These are phyloP conservation scores for Cerastoderma edule DNA, from an alignment of 2,888 invertebrate species.

Conservation along the genomic window DNA sequence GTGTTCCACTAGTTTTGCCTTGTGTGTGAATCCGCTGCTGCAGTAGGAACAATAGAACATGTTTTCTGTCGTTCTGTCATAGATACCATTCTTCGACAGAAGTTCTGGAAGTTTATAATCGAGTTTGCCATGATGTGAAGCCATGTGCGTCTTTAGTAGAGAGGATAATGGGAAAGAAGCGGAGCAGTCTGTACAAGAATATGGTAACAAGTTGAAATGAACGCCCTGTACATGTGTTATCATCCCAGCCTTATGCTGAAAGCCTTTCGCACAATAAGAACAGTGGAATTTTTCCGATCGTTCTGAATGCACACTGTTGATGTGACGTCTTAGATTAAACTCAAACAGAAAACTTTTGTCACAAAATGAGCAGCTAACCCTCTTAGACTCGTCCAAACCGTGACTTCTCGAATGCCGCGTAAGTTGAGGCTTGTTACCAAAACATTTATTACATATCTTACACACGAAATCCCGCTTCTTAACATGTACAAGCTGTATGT, in stretches of 20 bases:
- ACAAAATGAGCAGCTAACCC: slow-evolving; percentile 65
- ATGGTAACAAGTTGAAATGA: slow-evolving; percentile 72
- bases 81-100: slow-evolving; percentile 60
- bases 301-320: slow-evolving; percentile 65
- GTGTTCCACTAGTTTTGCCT: slow-evolving; percentile 72
- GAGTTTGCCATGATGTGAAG: slow-evolving; percentile 59
- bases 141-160: slow-evolving; percentile 71
- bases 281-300: slow-evolving; percentile 71
- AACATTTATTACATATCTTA: slow-evolving; percentile 66
- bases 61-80: slow-evolving; percentile 64
- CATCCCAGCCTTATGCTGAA: slow-evolving; percentile 66
- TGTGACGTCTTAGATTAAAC: slow-evolving; percentile 71
- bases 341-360: slow-evolving; percentile 70
- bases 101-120: slow-evolving; percentile 44
- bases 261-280: slow-evolving; percentile 76
- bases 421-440: slow-evolving; percentile 65
- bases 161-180: slow-evolving; percentile 60
- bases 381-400: slow-evolving; percentile 60
- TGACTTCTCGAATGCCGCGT: slow-evolving; percentile 69
- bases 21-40: slow-evolving; percentile 67
- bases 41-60: slow-evolving; percentile 71
- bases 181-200: slow-evolving; percentile 63
- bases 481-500: slow-evolving; percentile 70
- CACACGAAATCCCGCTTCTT: slow-evolving; percentile 63
- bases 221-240: slow-evolving; percentile 69